Base-by-base conservation (phyloP, 2,113 vertebrate species). In the Isichthys henryi region DNA sequence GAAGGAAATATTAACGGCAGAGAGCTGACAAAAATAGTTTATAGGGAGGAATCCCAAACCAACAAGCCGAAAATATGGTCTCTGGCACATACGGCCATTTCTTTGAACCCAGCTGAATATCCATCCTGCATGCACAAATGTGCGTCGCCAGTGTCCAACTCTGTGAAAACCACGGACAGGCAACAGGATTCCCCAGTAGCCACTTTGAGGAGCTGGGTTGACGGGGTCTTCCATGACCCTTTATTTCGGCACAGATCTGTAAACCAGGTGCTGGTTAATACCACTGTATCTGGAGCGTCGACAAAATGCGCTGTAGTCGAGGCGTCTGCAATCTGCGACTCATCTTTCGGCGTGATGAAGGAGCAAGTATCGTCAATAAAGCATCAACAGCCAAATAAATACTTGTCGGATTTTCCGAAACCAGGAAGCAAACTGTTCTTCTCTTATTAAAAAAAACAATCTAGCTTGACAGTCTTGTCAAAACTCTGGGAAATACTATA, bases 131-230 rank as follows among this genome's bases (percentile, higher is more conserved):
- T 99, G 98, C 95, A 98, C 90, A 97, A 96, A 35, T 93, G 96
- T 90, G 94, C 91, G 9, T 94, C 93, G 0, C 91, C 90, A 0
- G 89, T 94, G 5, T 92, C 94, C 0, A 93, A 94, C 0, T 93
- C 95, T 31, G 92, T 94, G 0, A 90, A 93, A 15, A 91, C 93
- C 91, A 93, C 94, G 82, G 97, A 98, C 90, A 94, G 96, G 89
- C 96, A 96, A 90, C 97, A 97, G 94, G 97, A 98, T 93, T 99
- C 98, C 23, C 97, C 98, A 0, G 98, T 99, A 11, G 95, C 97
- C 92, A 97, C 95, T 53, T 97, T 99, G 91, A 97, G 98, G 97
- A 98, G 99, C 95, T 99, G 98, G 98, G 97, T 99, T 92, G 98
- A 99, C 7, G 98, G 98, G 52, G 97, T 99, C 90, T 99, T 99